Conservation (phyloP, 2,113 vertebrate species). For the Nymphicus hollandicus region DNA sequence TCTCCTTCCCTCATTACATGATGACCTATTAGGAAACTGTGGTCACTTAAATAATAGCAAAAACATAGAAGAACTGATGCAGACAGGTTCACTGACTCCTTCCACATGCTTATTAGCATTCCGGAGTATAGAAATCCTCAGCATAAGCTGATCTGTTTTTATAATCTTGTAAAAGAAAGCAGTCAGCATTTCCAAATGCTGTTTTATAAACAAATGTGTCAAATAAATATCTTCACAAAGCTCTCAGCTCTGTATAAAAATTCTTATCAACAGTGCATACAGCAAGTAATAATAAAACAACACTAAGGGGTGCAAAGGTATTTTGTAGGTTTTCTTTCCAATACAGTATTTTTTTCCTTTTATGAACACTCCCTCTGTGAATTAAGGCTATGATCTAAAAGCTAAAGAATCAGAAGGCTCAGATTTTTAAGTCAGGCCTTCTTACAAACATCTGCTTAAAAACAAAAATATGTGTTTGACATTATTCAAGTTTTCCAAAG, state of each 20-base stretch:
- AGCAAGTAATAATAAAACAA: not conserved
- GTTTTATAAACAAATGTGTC: not conserved
- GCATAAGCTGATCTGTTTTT: not conserved
- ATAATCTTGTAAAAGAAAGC: not conserved
- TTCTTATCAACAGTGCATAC: not conserved
- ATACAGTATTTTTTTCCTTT: not conserved
- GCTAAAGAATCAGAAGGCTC: not conserved
- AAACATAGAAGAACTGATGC: not conserved
- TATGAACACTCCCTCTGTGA: not conserved
- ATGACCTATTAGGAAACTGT: not conserved
- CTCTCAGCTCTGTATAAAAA: not conserved
- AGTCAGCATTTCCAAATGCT: slow-evolving; percentile 1
- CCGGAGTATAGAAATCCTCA: not conserved
- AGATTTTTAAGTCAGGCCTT: not conserved
- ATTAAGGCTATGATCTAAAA: not conserved
- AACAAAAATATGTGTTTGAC: not conserved
- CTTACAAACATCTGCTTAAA: not conserved
- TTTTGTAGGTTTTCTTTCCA: not conserved
- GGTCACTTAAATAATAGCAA: not conserved
- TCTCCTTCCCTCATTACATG: not conserved
- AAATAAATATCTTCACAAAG: not conserved
- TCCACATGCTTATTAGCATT: not conserved
- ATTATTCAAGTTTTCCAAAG: not conserved
- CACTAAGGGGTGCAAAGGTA: not conserved
- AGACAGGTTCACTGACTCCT: not conserved